Conservation (phyloP, 2,888 invertebrate genomes). For the Drosophila nr. perissopoda region DNA sequence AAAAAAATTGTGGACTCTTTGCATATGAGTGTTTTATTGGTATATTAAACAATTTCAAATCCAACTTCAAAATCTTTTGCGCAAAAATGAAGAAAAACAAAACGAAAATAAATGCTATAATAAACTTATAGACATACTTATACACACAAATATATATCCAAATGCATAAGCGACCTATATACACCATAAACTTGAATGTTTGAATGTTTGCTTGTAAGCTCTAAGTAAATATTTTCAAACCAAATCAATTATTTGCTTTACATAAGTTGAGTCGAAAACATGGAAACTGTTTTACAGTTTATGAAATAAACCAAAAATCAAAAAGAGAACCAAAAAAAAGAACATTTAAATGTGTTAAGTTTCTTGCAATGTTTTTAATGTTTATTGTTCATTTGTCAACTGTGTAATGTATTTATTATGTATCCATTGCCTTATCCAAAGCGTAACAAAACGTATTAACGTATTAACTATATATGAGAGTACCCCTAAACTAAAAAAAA, state of each 20-base stretch:
- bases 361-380: conserved; percentile 26
- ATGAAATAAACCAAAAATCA: conserved; percentile 8
- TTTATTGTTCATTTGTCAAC: conserved; percentile 42
- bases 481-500: conserved; percentile 17
- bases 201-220: conserved; percentile 68
- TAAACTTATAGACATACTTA: conserved; percentile 38
- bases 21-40: conserved; percentile 16
- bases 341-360: conserved; percentile 37
- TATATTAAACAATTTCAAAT: conserved; percentile 18
- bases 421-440: conserved; percentile 73
- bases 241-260: conserved; percentile 4
- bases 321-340: conserved; percentile 5
- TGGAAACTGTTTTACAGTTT: conserved; percentile 1
- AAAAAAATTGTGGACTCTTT: conserved; percentile 2
- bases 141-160: conserved; percentile 34
- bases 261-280: conserved; percentile 14
- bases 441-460: conserved; percentile 28
- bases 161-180: conserved; percentile 59
- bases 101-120: conserved; percentile 28
- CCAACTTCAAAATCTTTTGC: conserved; percentile 35
- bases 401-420: conserved; percentile 42
- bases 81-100: conserved; percentile 23
- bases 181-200: conserved; percentile 62
- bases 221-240: conserved; percentile 36
- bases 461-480: conserved; percentile 51